Base-by-base conservation (phyloP, 2,888 invertebrate species). In the Crossocerus cetratus region DNA sequence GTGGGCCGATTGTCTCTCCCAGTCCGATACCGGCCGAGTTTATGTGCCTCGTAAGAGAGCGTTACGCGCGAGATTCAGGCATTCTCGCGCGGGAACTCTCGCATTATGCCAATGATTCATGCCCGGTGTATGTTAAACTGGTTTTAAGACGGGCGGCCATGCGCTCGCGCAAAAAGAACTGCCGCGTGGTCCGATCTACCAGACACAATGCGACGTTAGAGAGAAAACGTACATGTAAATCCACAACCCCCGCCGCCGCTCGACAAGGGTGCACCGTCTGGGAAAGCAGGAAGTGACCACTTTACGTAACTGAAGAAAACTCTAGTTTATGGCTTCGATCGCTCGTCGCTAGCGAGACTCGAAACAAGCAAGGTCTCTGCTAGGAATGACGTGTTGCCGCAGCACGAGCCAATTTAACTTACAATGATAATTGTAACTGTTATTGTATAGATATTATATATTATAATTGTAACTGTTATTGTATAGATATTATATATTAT, bases 101-200 rank as follows among this genome's bases (percentile, higher is more conserved):
- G 74, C 69, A 72, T 71, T 78, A 60, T 67, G 71, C 63, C 74
- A 82, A 76, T 83, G 83, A 83, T 82, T 83, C 83, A 83, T 79
- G 73, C 74, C 68, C 65, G 78, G 72, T n/a, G n/a, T 83, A 78
- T 77, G 78, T 82, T 77, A 79, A 83, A 83, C 83, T 83, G 83
- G 81, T 83, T 83, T 63, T 74, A 72, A 76, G 69, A 64, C 76
- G 69, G 72, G 54, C 71, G 32, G 32, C 32, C 5, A 4, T 32
- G 8, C 11, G 65, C 60, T 53, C 58, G 69, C 21, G n/a, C 57
- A 65, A 44, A 63, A 65, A 67, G 63, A 66, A 74, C 71, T 59
- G 59, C 20, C 43, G 66, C 66, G 61, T 44, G 62, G 63, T 73
- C 70, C 69, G 76, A 78, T 81, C 76, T 72, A 65, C 72, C 71